These are phyloP conservation scores for Torymus aiolomorphi DNA, from an alignment of 2,888 invertebrate species.

Conservation along the genomic window DNA sequence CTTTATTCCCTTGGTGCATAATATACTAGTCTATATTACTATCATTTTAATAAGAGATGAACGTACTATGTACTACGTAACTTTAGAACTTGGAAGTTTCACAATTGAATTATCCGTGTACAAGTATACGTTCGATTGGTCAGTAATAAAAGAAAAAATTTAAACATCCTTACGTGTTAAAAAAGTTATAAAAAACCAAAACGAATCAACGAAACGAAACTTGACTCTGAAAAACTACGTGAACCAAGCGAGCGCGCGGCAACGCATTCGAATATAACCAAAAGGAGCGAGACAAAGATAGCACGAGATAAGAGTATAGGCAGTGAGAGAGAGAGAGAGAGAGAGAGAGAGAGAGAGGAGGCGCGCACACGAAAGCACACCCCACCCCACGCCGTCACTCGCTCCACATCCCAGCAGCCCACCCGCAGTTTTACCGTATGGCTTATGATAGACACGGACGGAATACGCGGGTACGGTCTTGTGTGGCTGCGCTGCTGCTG, in stretches of 20 bases:
- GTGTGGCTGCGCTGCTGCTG: conserved; percentile 25
- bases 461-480: conserved; percentile 12
- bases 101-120: too few species aligned
- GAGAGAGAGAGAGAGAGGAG: background rate
- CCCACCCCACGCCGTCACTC: conserved; percentile 41
- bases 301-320: conserved; percentile 19
- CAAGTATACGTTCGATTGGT: too few species aligned
- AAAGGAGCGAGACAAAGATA: background rate
- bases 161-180: too few species aligned
- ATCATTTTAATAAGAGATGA: too few species aligned
- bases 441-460: conserved; percentile 31
- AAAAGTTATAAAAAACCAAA: too few species aligned
- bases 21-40: too few species aligned
- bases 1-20: too few species aligned
- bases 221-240: conserved; percentile 9
- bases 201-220: background rate
- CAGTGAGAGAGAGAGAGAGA: background rate
- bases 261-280: background rate
- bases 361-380: too few species aligned
- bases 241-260: conserved; percentile 1
- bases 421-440: background rate
- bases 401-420: conserved; percentile 34
- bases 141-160: too few species aligned
- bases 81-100: too few species aligned
- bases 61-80: too few species aligned